Conservation (phyloP, 2,888 invertebrate species). For the Phyto melanocephala region DNA sequence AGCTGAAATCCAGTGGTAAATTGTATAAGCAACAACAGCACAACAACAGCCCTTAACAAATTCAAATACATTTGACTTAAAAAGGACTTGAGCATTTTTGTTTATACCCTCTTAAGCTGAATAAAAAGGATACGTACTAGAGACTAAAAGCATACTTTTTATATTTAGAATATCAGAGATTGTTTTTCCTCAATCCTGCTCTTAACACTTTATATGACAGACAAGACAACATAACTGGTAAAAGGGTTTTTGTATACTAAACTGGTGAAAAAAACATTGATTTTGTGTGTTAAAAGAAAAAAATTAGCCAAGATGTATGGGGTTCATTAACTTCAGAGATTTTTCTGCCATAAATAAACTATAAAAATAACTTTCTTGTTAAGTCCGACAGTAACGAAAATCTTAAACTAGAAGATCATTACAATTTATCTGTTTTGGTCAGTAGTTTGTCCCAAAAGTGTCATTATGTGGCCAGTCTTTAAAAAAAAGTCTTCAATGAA, state of each 20-base stretch:
- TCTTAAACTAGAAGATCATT: constrained; percentile 11
- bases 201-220: neutral
- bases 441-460: constrained; percentile 67
- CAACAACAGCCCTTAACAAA: neutral
- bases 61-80: constrained; percentile 49
- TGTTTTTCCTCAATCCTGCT: constrained; percentile 1
- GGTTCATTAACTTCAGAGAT: neutral
- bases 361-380: constrained; percentile 36
- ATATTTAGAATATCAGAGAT: constrained; percentile 49
- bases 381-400: neutral
- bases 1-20: neutral
- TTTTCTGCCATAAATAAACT: neutral
- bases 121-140: neutral
- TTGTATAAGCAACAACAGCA: neutral
- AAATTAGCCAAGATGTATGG: neutral
- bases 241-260: constrained; percentile 3
- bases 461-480: constrained; percentile 68
- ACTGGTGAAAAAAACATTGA: constrained; percentile 27
- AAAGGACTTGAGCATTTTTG: constrained; percentile 34
- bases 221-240: neutral
- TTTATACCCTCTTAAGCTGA: neutral
- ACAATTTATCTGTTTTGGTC: constrained; percentile 57
- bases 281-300: neutral
- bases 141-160: constrained; percentile 10
- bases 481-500: constrained; percentile 46